Evolutionary conservation across 2,113 vertebrate species (phyloP).

Genomic region (Opisthocomus hoazin): DNA sequence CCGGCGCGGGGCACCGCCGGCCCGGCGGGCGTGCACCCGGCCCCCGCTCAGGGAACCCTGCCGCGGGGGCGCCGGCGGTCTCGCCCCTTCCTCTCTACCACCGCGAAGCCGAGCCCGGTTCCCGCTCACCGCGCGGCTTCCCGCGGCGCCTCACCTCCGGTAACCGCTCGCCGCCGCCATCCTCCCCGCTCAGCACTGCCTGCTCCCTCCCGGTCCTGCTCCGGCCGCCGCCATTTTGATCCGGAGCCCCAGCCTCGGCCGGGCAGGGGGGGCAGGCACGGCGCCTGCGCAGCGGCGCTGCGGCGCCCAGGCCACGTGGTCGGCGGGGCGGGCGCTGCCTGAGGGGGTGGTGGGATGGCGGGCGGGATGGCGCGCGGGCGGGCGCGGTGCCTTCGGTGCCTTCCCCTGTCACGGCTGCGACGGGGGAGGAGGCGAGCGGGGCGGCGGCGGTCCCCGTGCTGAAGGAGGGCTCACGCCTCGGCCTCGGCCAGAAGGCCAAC

Average conservation of each 20-base stretch:
- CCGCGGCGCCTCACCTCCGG: background rate
- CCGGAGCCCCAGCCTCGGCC: background rate
- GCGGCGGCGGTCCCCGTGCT: background rate
- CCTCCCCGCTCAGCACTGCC: background rate
- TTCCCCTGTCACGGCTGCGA: accelerated
- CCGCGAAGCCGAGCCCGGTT: background rate
- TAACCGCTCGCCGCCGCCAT: background rate
- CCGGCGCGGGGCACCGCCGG: background rate
- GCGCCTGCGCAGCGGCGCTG: background rate
- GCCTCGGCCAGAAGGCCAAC: background rate
- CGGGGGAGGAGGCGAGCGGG: no score
- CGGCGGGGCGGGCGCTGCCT: background rate
- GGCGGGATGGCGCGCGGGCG: background rate
- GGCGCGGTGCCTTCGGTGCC: accelerated
- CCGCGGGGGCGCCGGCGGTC: background rate
- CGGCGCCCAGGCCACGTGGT: background rate
- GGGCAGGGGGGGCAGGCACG: background rate
- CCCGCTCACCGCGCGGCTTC: background rate
- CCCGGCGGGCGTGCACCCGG: background rate
- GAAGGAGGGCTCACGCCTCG: no score
- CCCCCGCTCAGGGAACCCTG: background rate
- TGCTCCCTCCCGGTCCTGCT: background rate
- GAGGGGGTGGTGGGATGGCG: background rate
- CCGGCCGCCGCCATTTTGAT: slow-evolving; percentile 47
- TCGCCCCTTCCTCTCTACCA: background rate